Conservation (phyloP, 2,888 invertebrate genomes). For the Saturnia pavonia region DNA sequence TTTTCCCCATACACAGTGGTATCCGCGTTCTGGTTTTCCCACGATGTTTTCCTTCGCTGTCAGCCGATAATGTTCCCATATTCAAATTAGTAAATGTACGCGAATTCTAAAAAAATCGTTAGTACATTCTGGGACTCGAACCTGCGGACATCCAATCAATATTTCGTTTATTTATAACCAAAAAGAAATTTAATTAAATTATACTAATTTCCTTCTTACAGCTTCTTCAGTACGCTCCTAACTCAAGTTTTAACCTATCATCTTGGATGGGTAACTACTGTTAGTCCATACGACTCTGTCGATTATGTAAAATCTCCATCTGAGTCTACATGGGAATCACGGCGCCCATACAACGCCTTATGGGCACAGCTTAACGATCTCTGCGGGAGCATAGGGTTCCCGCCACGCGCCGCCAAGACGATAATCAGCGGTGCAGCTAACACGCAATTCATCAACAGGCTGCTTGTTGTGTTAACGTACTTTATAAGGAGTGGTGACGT, state of each 20-base stretch:
- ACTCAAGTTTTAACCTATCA: constrained; percentile 95
- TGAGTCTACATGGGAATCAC: constrained; percentile 26
- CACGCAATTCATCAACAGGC: constrained; percentile 85
- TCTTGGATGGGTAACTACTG: constrained; percentile 94
- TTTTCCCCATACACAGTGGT: too few relatives aligned
- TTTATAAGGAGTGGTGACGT: constrained; percentile 92
- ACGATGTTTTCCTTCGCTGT: too few relatives aligned
- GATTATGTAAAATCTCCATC: constrained; percentile 59
- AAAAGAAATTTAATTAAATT: neutral
- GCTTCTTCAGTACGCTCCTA: constrained; percentile 94
- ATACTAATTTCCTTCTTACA: constrained; percentile 73
- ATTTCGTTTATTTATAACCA: neutral
- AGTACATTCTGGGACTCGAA: too few relatives aligned
- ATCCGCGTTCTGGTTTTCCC: too few relatives aligned
- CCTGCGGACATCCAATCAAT: too few relatives aligned
- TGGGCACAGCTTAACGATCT: constrained; percentile 95
- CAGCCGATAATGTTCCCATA: too few relatives aligned
- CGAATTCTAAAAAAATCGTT: too few relatives aligned
- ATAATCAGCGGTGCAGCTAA: constrained; percentile 88
- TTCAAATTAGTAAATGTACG: too few relatives aligned
- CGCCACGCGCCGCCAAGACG: constrained; percentile 89
- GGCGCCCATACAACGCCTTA: constrained; percentile 89
- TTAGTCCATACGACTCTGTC: constrained; percentile 76
- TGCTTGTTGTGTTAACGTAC: constrained; percentile 91
- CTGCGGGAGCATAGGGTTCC: constrained; percentile 91